Base-by-base conservation (phyloP, 1,140 invertebrate genomes). In the Coboldia fuscipes region DNA sequence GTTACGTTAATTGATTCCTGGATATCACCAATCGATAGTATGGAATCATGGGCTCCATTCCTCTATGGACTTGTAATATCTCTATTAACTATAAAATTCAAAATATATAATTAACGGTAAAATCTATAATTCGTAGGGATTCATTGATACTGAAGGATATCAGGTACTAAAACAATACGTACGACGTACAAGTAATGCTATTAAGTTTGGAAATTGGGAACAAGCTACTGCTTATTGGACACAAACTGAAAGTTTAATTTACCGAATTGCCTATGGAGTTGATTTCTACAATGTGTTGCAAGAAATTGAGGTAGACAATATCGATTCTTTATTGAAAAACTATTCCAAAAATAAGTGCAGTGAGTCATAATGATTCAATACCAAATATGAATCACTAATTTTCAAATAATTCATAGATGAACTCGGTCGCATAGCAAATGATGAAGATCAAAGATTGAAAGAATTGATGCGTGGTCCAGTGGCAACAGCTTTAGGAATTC, bases 1-100 rank as follows among this genome's bases (percentile, higher is more conserved):
- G 66, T 88, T 9, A 75, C 69, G 1, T 62, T 89, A 46, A 82
- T 82, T 3, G 82, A 88, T 51, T 70, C 80, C 0, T 89, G 82
- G 82, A 81, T 86, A 33, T 77, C 73, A 13, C 82, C 83, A 0
- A 66, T 85, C 28, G 79, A 86, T 46, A 74, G 74, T 13, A 72
- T 78, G 0, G 50, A 74, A 30, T 76, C 72, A 4, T 89, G 81
- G 82, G 80, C 67, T 2, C 75, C 75, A 1, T 56, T 88, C 13
- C 66, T 75, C 9, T 46, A 28, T 4, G 8, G 17, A 3, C n/a
- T 3, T 14, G 4, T 15, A 30, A 17, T 4, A 4, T 12, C 10
- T 3, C 12, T 24, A 16, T 26, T 37, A 15, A 27, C 13, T 33
- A 9, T 30, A 20, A 13, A 3, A n/a, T 3, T 3, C 9, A 3